These are phyloP conservation scores for Engystomops pustulosus DNA, from an alignment of 2,113 vertebrate genomes.

Conservation along the genomic window DNA sequence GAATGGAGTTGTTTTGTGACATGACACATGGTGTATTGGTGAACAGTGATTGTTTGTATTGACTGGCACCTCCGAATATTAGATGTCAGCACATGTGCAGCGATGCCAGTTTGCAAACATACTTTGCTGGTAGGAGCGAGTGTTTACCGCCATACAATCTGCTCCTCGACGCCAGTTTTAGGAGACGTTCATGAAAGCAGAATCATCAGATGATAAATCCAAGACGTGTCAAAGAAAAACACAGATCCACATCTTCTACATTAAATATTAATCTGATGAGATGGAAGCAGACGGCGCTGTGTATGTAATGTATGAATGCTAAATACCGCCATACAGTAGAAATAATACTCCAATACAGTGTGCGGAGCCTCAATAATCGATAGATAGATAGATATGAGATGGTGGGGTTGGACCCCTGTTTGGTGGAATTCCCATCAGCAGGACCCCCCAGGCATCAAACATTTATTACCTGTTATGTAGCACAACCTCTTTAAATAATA, in stretches of 20 bases:
- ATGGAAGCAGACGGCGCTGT: background rate
- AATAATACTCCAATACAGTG: background rate
- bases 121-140: background rate
- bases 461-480: no score
- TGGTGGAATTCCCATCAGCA: no score
- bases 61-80: background rate
- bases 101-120: slow-evolving; percentile 33
- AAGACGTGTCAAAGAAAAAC: background rate
- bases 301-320: background rate
- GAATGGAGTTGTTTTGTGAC: background rate
- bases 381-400: background rate
- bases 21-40: background rate
- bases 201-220: background rate
- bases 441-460: no score
- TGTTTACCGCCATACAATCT: slow-evolving; percentile 36
- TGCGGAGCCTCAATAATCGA: no score
- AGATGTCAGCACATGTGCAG: slow-evolving; percentile 19
- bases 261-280: background rate
- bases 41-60: background rate
- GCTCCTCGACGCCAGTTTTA: background rate
- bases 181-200: background rate
- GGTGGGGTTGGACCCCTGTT: no score
- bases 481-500: no score
- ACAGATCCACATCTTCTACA: background rate
- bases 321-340: background rate